These are phyloP conservation scores for Drosophila suboccidentalis DNA, from an alignment of 2,888 invertebrate genomes.

Conservation along the genomic window DNA sequence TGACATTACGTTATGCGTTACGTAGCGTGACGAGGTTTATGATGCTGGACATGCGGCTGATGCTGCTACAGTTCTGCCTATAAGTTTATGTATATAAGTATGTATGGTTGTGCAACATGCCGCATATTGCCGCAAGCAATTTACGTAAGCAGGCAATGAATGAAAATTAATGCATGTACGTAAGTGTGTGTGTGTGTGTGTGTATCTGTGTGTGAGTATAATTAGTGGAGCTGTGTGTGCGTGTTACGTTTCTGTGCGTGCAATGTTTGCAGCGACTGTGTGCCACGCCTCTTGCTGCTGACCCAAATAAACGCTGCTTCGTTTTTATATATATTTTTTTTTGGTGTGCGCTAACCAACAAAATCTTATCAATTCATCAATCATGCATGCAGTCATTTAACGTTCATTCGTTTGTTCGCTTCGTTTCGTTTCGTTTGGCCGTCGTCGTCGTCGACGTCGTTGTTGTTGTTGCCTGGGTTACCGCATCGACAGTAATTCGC, in stretches of 20 bases:
- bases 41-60: not conserved
- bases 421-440: slow-evolving; percentile 18
- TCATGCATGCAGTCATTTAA: slow-evolving; percentile 76
- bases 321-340: slow-evolving; percentile 16
- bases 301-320: slow-evolving; percentile 57
- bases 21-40: slow-evolving; percentile 45
- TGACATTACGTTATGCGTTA: slow-evolving; percentile 46
- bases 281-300: slow-evolving; percentile 65
- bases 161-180: slow-evolving; percentile 38
- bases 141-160: slow-evolving; percentile 54
- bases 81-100: slow-evolving; percentile 1
- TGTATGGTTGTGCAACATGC: slow-evolving; percentile 43
- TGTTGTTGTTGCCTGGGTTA: slow-evolving; percentile 56
- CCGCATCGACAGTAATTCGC: slow-evolving; percentile 57
- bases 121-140: slow-evolving; percentile 35
- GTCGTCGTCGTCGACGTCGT: slow-evolving; percentile 23
- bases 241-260: slow-evolving; percentile 47
- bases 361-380: slow-evolving; percentile 76
- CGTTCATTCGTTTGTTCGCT: slow-evolving; percentile 40
- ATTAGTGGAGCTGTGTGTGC: slow-evolving; percentile 5
- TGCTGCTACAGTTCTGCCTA: slow-evolving; percentile 11
- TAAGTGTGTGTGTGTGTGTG: slow-evolving; percentile 6
- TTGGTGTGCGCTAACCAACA: slow-evolving; percentile 23
- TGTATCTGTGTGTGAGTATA: slow-evolving; percentile 15
- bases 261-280: slow-evolving; percentile 41